Evolutionary conservation across 1,140 invertebrate species (phyloP).

Genomic region (Bathynomus jamesi): DNA sequence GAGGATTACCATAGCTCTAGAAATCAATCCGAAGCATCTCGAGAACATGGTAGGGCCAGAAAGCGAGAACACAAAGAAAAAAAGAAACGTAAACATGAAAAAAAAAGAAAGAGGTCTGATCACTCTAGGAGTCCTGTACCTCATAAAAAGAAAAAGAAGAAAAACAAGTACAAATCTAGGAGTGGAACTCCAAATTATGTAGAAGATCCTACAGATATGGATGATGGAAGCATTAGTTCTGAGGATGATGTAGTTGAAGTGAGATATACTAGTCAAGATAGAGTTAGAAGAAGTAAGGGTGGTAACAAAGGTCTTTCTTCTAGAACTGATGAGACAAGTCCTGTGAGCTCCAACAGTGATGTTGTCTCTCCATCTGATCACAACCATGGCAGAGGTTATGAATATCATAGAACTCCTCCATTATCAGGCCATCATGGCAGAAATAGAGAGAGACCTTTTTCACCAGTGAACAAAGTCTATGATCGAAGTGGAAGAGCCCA

Average conservation of each 20-base stretch:
- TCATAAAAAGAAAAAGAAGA: slow-evolving; percentile 36
- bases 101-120: slow-evolving; percentile 28
- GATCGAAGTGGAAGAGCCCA: slow-evolving; percentile 15
- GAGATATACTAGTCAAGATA: slow-evolving; percentile 26
- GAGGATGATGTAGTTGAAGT: slow-evolving; percentile 25
- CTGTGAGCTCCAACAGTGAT: slow-evolving; percentile 25
- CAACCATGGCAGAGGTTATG: slow-evolving; percentile 5
- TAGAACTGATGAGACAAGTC: slow-evolving; percentile 24
- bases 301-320: background rate
- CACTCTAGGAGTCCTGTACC: slow-evolving; percentile 30
- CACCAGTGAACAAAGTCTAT: slow-evolving; percentile 17
- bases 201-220: slow-evolving; percentile 9
- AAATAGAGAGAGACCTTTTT: slow-evolving; percentile 14
- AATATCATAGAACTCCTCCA: slow-evolving; percentile 15
- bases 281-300: background rate
- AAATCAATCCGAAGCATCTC: slow-evolving; percentile 23
- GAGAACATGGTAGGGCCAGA: slow-evolving; percentile 24
- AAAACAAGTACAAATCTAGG: slow-evolving; percentile 33
- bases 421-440: slow-evolving; percentile 12
- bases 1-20: slow-evolving; percentile 29
- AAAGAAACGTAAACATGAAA: slow-evolving; percentile 34
- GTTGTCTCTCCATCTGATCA: slow-evolving; percentile 19
- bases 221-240: slow-evolving; percentile 20
- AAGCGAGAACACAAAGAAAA: slow-evolving; percentile 36
- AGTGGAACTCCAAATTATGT: slow-evolving; percentile 31